These are phyloP conservation scores for Drosophila virilis DNA, from an alignment of 1,140 invertebrate species.

Conservation along the genomic window DNA sequence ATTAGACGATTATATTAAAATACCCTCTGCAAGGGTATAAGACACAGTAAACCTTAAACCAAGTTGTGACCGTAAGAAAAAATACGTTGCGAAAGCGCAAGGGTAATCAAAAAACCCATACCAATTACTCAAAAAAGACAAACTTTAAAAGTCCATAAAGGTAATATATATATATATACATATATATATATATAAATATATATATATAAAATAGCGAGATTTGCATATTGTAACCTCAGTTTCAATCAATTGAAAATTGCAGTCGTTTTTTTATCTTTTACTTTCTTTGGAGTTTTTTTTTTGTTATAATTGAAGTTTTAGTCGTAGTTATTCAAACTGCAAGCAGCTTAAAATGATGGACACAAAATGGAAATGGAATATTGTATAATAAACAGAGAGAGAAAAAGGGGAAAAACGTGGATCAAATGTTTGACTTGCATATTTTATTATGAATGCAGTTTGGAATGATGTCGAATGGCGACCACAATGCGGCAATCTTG, in stretches of 20 bases:
- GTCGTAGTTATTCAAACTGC: slow-evolving; percentile 25
- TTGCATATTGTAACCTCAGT: slow-evolving; percentile 21
- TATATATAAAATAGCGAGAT: slow-evolving; percentile 13
- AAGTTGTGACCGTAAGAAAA: background rate
- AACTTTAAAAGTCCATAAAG: slow-evolving; percentile 8
- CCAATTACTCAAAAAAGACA: slow-evolving; percentile 9
- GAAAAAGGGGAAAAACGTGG: slow-evolving; percentile 9
- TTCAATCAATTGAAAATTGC: background rate
- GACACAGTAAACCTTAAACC: background rate
- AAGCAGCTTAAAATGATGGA: slow-evolving; percentile 29
- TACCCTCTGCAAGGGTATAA: background rate
- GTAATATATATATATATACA: background rate
- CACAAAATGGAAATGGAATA: slow-evolving; percentile 27
- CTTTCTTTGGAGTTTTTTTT: background rate
- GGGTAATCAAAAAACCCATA: slow-evolving; percentile 1
- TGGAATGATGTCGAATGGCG: slow-evolving; percentile 26
- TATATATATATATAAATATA: background rate
- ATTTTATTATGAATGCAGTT: slow-evolving; percentile 69
- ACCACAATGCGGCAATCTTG: slow-evolving; percentile 32
- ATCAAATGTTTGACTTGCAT: slow-evolving; percentile 62
- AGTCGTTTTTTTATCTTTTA: slow-evolving; percentile 9
- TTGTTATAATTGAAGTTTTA: slow-evolving; percentile 22
- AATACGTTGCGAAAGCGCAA: background rate
- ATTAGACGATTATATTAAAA: no score
- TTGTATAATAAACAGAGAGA: slow-evolving; percentile 45